Evolutionary conservation across 2,113 vertebrate species (phyloP).

Genomic region (Grammomys dolichurus): DNA sequence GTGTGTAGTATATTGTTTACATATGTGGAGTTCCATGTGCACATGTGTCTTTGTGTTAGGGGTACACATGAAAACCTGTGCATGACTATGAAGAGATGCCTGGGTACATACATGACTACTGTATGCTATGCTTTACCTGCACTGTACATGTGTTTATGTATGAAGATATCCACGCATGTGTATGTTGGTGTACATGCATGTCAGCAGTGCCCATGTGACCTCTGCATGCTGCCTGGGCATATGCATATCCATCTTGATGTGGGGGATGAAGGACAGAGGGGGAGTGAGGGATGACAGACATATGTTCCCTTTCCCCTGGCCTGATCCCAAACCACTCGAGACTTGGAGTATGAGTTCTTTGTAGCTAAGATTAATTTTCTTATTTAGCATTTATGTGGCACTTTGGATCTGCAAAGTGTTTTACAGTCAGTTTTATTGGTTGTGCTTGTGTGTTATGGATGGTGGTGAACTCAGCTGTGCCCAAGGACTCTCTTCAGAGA

Average conservation of each 20-base stretch:
- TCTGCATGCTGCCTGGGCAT: neutral
- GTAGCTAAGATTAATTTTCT: conserved; percentile 75
- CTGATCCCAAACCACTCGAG: conserved; percentile 24
- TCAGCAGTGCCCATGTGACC: neutral
- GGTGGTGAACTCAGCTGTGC: conserved; percentile 68
- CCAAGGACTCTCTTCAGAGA: conserved; percentile 28
- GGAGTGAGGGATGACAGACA: neutral
- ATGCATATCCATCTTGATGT: rapidly evolving
- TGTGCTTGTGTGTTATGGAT: conserved; percentile 61
- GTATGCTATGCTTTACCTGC: neutral
- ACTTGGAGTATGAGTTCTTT: conserved; percentile 12
- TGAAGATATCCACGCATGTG: neutral
- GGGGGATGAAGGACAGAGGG: neutral
- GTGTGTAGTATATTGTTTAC: neutral
- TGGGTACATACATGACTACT: neutral
- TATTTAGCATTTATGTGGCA: conserved; percentile 77
- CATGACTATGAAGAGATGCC: neutral
- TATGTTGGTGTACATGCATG: neutral
- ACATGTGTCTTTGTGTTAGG: neutral
- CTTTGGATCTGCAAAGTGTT: conserved; percentile 69
- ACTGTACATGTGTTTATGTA: neutral
- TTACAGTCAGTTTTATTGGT: conserved; percentile 73
- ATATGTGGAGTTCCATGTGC: neutral
- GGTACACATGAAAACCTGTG: neutral
- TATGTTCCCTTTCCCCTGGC: neutral